phyloP scores from a whole-genome alignment of 2,888 invertebrate genomes.

The Stenurella melanura region DNA sequence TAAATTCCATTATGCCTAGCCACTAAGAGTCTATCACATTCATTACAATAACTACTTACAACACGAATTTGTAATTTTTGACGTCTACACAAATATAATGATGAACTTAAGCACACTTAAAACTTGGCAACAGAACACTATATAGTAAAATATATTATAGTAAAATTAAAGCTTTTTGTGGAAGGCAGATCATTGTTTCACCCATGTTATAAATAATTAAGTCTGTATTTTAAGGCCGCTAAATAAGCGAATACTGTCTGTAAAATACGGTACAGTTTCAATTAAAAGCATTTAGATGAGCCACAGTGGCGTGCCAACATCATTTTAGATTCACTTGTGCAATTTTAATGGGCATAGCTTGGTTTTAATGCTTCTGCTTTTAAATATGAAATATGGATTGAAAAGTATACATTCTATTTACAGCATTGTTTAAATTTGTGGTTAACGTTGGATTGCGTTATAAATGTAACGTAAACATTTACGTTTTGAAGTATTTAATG shows the following conservation, averaged over 20 bases:
- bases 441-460: slow-evolving; percentile 27
- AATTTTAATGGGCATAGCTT: not conserved
- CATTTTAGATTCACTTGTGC: not conserved
- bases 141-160: slow-evolving; percentile 34
- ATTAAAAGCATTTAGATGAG: slow-evolving; percentile 65
- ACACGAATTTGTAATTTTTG: slow-evolving; percentile 2
- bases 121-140: slow-evolving; percentile 53
- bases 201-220: slow-evolving; percentile 52
- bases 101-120: slow-evolving; percentile 46
- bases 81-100: slow-evolving; percentile 37
- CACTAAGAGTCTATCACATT: not conserved
- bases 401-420: not conserved
- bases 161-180: not conserved
- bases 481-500: slow-evolving; percentile 32
- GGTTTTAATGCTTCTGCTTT: not conserved
- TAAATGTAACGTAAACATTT: slow-evolving; percentile 38
- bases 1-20: not conserved
- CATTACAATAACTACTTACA: slow-evolving; percentile 4
- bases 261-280: slow-evolving; percentile 65
- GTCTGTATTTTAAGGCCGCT: slow-evolving; percentile 56
- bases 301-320: slow-evolving; percentile 58
- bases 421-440: slow-evolving; percentile 25
- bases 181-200: slow-evolving; percentile 45
- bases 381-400: slow-evolving; percentile 1
- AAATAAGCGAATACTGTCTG: slow-evolving; percentile 62